These are phyloP conservation scores for Drosophila kokeensis DNA, from an alignment of 2,888 invertebrate species.

Conservation along the genomic window DNA sequence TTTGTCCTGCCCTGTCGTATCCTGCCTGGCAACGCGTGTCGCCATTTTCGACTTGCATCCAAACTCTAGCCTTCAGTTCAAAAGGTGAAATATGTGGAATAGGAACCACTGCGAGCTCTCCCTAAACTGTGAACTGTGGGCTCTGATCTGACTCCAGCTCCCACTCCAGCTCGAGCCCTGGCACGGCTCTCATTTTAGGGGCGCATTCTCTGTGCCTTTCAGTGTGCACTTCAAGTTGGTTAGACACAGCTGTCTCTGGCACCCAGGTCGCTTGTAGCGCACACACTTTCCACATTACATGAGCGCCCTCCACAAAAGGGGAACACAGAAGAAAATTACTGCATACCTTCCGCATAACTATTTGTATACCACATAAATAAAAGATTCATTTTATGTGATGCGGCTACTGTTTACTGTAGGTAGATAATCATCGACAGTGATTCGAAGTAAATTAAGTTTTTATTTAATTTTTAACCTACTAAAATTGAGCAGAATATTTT, in stretches of 20 bases:
- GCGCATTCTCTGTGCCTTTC: conserved; percentile 26
- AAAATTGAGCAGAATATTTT: neutral
- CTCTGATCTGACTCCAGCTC: neutral
- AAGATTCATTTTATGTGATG: neutral
- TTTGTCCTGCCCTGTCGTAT: neutral
- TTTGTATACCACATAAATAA: neutral
- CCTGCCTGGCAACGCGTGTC: conserved; percentile 41
- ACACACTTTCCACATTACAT: conserved; percentile 12
- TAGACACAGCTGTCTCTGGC: conserved; percentile 13
- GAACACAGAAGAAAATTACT: neutral
- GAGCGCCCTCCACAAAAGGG: conserved; percentile 13
- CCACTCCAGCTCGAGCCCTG: neutral
- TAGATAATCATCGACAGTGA: neutral
- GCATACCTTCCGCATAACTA: neutral
- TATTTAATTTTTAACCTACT: neutral
- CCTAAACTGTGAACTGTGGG: conserved; percentile 5
- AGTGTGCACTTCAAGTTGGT: conserved; percentile 26
- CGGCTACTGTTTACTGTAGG: neutral
- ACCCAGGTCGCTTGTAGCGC: conserved; percentile 23
- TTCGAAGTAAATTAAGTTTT: neutral
- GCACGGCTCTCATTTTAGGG: conserved; percentile 23
- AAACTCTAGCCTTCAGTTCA: conserved; percentile 9
- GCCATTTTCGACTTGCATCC: conserved; percentile 53
- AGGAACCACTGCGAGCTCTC: conserved; percentile 4
- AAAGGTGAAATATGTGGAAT: conserved; percentile 49